phyloP scores from a whole-genome alignment of 2,888 invertebrate species.

The Kuschelorhynchus macadamiae region DNA sequence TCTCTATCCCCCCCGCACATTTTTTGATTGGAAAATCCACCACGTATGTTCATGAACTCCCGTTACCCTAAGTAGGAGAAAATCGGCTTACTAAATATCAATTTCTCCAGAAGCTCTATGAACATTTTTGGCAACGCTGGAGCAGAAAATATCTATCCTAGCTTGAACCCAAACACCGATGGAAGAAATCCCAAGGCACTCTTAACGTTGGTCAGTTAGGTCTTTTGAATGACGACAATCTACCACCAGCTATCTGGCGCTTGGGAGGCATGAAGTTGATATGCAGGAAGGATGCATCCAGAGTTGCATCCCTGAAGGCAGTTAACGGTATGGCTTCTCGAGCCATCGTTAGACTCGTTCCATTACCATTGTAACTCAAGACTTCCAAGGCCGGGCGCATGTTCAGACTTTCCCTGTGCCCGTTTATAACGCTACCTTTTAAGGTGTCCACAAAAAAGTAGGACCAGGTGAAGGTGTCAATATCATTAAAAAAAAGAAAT shows the following conservation, averaged over 20 bases:
- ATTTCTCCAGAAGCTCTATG: conserved; percentile 44
- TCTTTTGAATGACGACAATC: conserved; percentile 26
- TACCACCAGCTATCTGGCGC: conserved; percentile 45
- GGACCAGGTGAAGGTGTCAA: no score
- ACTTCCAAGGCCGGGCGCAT: no score
- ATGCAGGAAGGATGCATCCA: conserved; percentile 33
- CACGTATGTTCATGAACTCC: conserved; percentile 47
- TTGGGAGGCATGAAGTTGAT: conserved; percentile 39
- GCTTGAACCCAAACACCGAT: conserved; percentile 49
- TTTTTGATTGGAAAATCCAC: conserved; percentile 53
- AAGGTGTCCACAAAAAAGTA: no score
- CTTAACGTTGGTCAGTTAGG: conserved; percentile 17
- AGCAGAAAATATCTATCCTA: conserved; percentile 51
- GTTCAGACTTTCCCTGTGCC: no score
- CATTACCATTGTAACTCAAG: no score
- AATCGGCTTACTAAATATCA: conserved; percentile 48
- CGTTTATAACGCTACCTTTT: no score
- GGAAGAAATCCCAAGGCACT: conserved; percentile 27
- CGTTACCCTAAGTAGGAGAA: conserved; percentile 20
- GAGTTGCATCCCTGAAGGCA: conserved; percentile 39
- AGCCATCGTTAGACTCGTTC: conserved; percentile 1
- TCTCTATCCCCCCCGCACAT: conserved; percentile 55
- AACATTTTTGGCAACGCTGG: conserved; percentile 52
- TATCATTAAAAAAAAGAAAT: no score
- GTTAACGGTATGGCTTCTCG: conserved; percentile 16